A percentile compares a stretch with the other conserved stretches of the same genome.
These are phyloP conservation scores for Netelia virgata DNA, from an alignment of 2,888 invertebrate genomes.

Conservation along the genomic window DNA sequence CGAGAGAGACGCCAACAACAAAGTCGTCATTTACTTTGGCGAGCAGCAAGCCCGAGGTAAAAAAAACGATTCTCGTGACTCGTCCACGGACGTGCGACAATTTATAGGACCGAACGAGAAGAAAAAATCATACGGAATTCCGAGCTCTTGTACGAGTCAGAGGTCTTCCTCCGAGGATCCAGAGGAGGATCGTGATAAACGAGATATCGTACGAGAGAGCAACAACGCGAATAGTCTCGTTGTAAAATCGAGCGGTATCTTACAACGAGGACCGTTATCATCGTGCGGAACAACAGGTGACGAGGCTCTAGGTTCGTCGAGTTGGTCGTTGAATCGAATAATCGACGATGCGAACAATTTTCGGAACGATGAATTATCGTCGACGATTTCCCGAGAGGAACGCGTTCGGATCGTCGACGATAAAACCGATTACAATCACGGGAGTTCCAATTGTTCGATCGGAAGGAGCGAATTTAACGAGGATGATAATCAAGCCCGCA, in stretches of 20 bases:
- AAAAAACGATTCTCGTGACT: constrained; percentile 30
- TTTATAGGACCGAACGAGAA: constrained; percentile 19
- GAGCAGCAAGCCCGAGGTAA: constrained; percentile 84
- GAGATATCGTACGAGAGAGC: not conserved
- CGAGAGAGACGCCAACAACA: constrained; percentile 85
- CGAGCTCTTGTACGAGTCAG: constrained; percentile 29
- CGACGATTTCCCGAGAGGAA: constrained; percentile 48
- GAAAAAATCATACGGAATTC: constrained; percentile 20
- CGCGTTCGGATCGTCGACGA: constrained; percentile 23
- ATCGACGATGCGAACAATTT: constrained; percentile 53
- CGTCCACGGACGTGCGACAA: constrained; percentile 15
- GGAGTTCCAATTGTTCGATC: constrained; percentile 21
- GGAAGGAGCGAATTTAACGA: constrained; percentile 14
- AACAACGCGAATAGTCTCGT: not conserved
- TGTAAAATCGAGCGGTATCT: constrained; percentile 22
- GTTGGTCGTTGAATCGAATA: constrained; percentile 64
- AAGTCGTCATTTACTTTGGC: constrained; percentile 91
- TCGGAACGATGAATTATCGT: constrained; percentile 43
- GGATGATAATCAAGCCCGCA: constrained; percentile 20
- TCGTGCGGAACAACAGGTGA: constrained; percentile 37
- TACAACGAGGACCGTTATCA: constrained; percentile 50
- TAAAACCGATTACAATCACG: constrained; percentile 16
- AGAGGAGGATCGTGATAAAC: constrained; percentile 38
- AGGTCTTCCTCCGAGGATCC: constrained; percentile 28
- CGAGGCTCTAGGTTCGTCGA: constrained; percentile 35